Evolutionary conservation across 1,140 invertebrate species (phyloP), one percentile per base, ranked within the genome.

Genomic region (Eueides isabella): DNA sequence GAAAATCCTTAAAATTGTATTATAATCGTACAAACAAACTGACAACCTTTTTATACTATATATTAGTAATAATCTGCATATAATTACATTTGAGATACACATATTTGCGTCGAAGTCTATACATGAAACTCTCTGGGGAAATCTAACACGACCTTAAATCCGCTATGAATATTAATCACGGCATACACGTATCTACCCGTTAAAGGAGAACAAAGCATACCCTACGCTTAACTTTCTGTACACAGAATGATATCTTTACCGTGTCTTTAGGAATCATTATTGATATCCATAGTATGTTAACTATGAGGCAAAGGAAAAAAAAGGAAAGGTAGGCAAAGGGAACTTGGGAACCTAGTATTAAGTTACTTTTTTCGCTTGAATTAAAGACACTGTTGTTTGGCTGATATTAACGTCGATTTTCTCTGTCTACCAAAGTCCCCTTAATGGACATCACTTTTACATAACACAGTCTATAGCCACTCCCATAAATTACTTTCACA

Each of bases 131-230:
- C 67, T 29, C 67, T 23, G 6, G 67, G 67, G 67, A 69, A 69
- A 69, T 69, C 67, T 69, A 23, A 61, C 30, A 61, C 67, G 67
- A 61, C 67, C 67, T 69, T 69, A 61, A 69, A 69, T 48, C 67
- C 41, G 67, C 67, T 33, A 69, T 69, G 67, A 69, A 69, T 69
- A 69, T 69, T 69, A 69, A 69, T 69, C 41, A 67, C 28, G 28
- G 26, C 28, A 29, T 30, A 69, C 48, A 69, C n/a, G n/a, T n/a
- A n/a, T n/a, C n/a, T n/a, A n/a, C 67, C 48, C n/a, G 29, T 69
- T 23, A 61, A 55, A 61, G 48, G 28, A 33, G 29, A 41, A 69
- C 31, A 61, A 61, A 61, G 30, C 48, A 55, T 12, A 55, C 23
- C 48, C 48, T 55, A 26, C 48, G 48, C 48, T 6, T 26, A 26